phyloP scores from a whole-genome alignment of 2,888 invertebrate species.

The Nomada lathburiana region DNA sequence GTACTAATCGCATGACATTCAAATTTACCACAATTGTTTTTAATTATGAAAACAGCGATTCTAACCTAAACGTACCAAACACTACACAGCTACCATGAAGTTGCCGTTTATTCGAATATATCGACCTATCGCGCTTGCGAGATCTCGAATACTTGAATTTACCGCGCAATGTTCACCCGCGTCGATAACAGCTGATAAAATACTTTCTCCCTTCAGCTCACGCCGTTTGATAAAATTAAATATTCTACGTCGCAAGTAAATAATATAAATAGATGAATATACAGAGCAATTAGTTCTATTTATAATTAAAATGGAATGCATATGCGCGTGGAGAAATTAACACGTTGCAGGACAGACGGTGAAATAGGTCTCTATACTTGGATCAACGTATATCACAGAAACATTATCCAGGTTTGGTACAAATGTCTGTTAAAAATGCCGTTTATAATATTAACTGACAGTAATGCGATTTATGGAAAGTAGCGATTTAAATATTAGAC shows the following conservation, averaged over 20 bases:
- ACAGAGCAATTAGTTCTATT: not conserved
- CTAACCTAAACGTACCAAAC: constrained; percentile 78
- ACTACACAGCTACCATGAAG: constrained; percentile 67
- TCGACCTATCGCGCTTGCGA: constrained; percentile 46
- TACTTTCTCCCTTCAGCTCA: not conserved
- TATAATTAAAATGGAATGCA: not conserved
- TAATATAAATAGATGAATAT: constrained; percentile 24
- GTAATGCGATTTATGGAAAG: too few species aligned
- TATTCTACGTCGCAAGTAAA: not conserved
- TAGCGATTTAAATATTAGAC: too few species aligned
- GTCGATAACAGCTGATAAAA: constrained; percentile 47
- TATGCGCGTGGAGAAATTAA: not conserved
- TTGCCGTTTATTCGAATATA: constrained; percentile 43
- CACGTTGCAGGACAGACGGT: constrained; percentile 34
- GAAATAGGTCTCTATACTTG: constrained; percentile 38
- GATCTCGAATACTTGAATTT: not conserved
- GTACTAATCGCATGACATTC: constrained; percentile 72
- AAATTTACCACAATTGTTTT: constrained; percentile 63
- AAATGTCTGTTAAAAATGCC: not conserved
- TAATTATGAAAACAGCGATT: constrained; percentile 74
- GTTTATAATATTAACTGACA: not conserved
- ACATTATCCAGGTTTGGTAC: constrained; percentile 43
- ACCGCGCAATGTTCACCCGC: constrained; percentile 17
- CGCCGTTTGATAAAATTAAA: not conserved
- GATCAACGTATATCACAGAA: not conserved